A percentile compares a stretch with the other conserved stretches of the same genome.
Conservation (phyloP, 1,140 invertebrate genomes). For the Globodera rostochiensis region DNA sequence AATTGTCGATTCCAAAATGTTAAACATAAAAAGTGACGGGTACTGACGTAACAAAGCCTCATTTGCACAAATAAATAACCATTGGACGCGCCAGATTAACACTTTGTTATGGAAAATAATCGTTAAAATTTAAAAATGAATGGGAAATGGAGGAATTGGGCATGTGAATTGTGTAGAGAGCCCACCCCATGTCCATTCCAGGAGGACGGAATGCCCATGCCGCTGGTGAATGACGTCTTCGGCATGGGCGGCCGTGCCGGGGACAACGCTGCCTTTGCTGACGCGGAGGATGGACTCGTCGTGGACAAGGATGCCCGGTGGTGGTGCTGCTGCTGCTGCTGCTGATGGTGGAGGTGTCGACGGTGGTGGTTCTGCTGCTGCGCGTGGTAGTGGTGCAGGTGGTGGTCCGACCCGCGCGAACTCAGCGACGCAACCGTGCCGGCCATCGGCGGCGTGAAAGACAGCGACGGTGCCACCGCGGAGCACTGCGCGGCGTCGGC, state of each 20-base stretch:
- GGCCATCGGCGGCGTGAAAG: background rate
- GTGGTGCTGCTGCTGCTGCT: background rate
- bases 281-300: background rate
- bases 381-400: background rate
- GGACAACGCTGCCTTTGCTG: background rate
- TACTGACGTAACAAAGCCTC: no score
- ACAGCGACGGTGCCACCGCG: background rate
- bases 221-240: background rate
- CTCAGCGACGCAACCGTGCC: background rate
- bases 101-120: no score
- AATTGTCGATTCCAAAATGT: no score
- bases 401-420: background rate
- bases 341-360: background rate
- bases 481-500: background rate
- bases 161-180: no score
- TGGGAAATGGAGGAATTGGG: no score
- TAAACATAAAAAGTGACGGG: no score
- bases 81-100: no score
- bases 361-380: background rate
- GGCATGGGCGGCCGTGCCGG: background rate
- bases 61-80: no score
- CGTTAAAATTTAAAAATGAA: no score
- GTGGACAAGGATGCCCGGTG: background rate
- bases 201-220: background rate
- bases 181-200: background rate